These are phyloP conservation scores for Metacarcinus magister DNA, from an alignment of 2,888 invertebrate genomes.

Conservation along the genomic window DNA sequence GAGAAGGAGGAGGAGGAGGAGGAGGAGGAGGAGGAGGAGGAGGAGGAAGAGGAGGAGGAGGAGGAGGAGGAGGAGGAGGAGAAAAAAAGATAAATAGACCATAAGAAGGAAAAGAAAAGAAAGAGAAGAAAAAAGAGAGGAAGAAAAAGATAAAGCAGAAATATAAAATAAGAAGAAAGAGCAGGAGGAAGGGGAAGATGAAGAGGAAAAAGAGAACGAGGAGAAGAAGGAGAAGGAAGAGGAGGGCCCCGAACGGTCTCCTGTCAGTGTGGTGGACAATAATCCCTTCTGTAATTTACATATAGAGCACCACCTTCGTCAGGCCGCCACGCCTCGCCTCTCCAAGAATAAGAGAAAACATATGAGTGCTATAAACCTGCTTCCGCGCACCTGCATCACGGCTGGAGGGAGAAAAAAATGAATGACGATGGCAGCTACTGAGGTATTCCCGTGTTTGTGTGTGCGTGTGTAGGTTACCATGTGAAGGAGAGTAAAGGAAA, in stretches of 20 bases:
- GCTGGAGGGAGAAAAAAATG: background rate
- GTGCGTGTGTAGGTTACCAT: background rate
- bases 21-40: background rate
- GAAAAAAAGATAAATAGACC: background rate
- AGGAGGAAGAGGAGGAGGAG: background rate
- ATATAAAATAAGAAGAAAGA: background rate
- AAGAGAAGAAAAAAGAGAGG: background rate
- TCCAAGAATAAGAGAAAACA: slow-evolving; percentile 9
- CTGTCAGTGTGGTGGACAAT: background rate
- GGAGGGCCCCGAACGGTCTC: background rate
- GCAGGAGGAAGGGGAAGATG: no score
- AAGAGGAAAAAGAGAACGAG: background rate
- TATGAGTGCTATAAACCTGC: background rate
- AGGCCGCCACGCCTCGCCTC: slow-evolving; percentile 15
- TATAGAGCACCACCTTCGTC: slow-evolving; percentile 15
- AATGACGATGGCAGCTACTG: background rate
- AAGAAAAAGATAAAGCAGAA: background rate
- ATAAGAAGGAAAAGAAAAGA: background rate
- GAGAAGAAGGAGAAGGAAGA: background rate
- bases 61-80: background rate
- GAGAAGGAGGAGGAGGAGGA: background rate
- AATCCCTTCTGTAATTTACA: background rate
- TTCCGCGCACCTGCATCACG: slow-evolving; percentile 18
- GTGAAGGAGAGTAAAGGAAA: background rate
- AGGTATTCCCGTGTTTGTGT: background rate